Evolutionary conservation across 2,888 invertebrate genomes (phyloP).

Genomic region (Pocota personata): DNA sequence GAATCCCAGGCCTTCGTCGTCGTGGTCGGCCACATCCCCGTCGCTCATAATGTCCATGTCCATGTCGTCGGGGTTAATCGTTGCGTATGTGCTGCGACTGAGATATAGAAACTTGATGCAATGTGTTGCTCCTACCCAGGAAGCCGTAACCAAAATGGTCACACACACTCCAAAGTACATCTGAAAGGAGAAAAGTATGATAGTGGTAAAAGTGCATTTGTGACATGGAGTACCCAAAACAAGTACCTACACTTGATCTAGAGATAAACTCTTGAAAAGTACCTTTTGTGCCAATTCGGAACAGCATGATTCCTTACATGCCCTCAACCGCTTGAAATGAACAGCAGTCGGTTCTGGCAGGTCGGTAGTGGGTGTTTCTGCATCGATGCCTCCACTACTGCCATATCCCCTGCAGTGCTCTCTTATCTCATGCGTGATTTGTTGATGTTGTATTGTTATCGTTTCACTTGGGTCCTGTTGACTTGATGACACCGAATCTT

Average conservation of each 20-base stretch:
- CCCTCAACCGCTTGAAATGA: conserved; percentile 80
- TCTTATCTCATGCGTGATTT: conserved; percentile 72
- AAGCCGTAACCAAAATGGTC: conserved; percentile 92
- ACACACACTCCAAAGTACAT: conserved; percentile 95
- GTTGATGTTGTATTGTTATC: conserved; percentile 78
- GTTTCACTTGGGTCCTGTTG: conserved; percentile 85
- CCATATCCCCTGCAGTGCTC: conserved; percentile 74
- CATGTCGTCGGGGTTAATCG: conserved; percentile 77
- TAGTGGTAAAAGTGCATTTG: background rate
- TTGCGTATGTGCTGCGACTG: conserved; percentile 80
- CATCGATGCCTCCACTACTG: conserved; percentile 77
- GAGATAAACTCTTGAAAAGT: conserved; percentile 58
- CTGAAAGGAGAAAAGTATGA: conserved; percentile 83
- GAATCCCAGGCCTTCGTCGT: conserved; percentile 78
- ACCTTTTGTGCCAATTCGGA: conserved; percentile 93
- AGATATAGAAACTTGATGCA: conserved; percentile 94
- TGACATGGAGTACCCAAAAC: background rate
- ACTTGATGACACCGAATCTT: conserved; percentile 85
- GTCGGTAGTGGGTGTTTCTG: conserved; percentile 77
- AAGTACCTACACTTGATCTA: background rate
- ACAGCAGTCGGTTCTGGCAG: conserved; percentile 77
- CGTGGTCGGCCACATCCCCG: conserved; percentile 74
- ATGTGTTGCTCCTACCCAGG: conserved; percentile 97
- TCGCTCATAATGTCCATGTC: conserved; percentile 75
- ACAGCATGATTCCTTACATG: conserved; percentile 90